These are phyloP conservation scores for Akabosia matsudoensis DNA, from an alignment of 1,140 invertebrate genomes.

Conservation along the genomic window DNA sequence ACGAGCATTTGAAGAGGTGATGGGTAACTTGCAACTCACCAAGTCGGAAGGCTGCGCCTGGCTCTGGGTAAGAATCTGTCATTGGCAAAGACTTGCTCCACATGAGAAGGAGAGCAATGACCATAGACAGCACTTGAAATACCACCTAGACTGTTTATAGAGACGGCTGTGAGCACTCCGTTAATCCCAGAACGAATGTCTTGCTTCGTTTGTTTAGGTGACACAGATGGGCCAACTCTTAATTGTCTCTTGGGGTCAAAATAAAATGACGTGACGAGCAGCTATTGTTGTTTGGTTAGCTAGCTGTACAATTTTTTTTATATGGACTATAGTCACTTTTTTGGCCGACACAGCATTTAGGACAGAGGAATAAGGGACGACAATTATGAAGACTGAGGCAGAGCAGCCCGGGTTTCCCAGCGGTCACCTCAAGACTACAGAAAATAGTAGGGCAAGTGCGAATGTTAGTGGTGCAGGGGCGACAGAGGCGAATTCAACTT, in stretches of 20 bases:
- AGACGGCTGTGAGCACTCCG: no score
- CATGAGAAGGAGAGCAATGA: not conserved
- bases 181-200: no score
- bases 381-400: constrained; percentile 37
- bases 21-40: not conserved
- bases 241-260: no score
- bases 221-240: no score
- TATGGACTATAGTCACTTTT: no score
- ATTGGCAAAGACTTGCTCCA: constrained; percentile 15
- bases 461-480: not conserved
- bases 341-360: no score
- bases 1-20: no score
- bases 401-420: constrained; percentile 27
- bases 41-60: constrained; percentile 8
- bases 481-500: not conserved
- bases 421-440: not conserved
- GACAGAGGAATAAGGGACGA: not conserved
- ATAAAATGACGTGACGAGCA: not conserved
- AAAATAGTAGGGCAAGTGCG: not conserved
- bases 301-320: not conserved
- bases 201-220: no score
- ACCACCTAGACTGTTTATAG: not conserved
- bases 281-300: no score
- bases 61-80: not conserved
- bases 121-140: not conserved